Conservation (phyloP, 2,797 vertebrate species). For the Onychomys arenicola region DNA sequence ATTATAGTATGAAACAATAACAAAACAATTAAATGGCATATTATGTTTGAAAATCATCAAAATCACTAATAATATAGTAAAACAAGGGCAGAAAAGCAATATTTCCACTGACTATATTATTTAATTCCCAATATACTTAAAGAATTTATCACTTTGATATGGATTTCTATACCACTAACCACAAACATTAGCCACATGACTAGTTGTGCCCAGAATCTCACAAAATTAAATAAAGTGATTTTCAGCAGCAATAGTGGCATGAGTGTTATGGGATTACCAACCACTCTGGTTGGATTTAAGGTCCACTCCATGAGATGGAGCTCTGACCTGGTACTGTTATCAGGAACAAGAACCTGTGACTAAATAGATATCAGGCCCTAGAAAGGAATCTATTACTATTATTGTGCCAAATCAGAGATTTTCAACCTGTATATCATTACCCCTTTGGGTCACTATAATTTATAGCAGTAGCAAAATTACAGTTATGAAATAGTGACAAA, state of each 20-base stretch:
- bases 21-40: too few relatives aligned
- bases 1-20: too few relatives aligned
- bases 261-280: too few relatives aligned
- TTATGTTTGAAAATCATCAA: not conserved
- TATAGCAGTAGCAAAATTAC: not conserved
- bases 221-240: not conserved
- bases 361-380: too few relatives aligned
- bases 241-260: not conserved
- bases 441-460: not conserved
- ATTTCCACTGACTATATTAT: not conserved
- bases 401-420: not conserved
- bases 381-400: not conserved
- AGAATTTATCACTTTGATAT: not conserved
- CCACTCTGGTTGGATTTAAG: not conserved
- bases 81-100: not conserved
- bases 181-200: not conserved
- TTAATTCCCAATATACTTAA: not conserved
- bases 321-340: not conserved
- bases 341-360: not conserved
- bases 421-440: not conserved
- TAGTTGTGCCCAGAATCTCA: not conserved
- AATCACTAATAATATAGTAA: not conserved
- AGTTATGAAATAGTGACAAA: not conserved
- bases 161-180: not conserved
- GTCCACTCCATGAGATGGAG: not conserved